Percentiles rank a stretch among this genome's conserved stretches.
Conservation (phyloP, 1,140 invertebrate genomes). For the Panonychus citri region DNA sequence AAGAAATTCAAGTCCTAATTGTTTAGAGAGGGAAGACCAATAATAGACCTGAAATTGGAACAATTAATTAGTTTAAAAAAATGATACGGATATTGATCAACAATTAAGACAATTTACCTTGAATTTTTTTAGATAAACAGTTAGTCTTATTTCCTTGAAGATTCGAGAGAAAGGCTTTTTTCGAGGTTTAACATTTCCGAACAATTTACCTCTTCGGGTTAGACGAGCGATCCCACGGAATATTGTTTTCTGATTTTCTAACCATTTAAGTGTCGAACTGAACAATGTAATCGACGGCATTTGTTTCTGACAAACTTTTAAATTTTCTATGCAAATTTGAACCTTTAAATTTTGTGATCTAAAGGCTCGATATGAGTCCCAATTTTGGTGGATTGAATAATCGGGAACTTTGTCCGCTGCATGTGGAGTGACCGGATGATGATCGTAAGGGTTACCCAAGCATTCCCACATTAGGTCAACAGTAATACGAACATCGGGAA, state of each 20-base stretch:
- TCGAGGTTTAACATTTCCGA: conserved; percentile 51
- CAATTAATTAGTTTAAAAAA: neutral
- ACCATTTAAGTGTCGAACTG: conserved; percentile 70
- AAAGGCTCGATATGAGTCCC: conserved; percentile 50
- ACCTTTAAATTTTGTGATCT: conserved; percentile 79
- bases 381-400: conserved; percentile 81
- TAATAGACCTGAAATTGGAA: conserved; percentile 50
- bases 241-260: conserved; percentile 83
- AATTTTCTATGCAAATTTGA: conserved; percentile 67
- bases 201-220: conserved; percentile 64
- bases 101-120: conserved; percentile 9
- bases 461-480: conserved; percentile 76
- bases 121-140: conserved; percentile 15
- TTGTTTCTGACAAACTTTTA: conserved; percentile 18
- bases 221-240: conserved; percentile 83
- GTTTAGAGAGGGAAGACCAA: conserved; percentile 94
- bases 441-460: conserved; percentile 75
- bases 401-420: conserved; percentile 89
- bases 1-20: conserved; percentile 73
- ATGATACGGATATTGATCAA: no score
- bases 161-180: conserved; percentile 80
- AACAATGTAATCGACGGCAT: conserved; percentile 55
- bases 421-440: conserved; percentile 84
- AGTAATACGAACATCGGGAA: conserved; percentile 52
- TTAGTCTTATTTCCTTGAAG: conserved; percentile 30